A percentile compares a stretch with the other conserved stretches of the same genome.
These are phyloP conservation scores for Hedychridium roseum DNA, from an alignment of 2,888 invertebrate species.

Conservation along the genomic window DNA sequence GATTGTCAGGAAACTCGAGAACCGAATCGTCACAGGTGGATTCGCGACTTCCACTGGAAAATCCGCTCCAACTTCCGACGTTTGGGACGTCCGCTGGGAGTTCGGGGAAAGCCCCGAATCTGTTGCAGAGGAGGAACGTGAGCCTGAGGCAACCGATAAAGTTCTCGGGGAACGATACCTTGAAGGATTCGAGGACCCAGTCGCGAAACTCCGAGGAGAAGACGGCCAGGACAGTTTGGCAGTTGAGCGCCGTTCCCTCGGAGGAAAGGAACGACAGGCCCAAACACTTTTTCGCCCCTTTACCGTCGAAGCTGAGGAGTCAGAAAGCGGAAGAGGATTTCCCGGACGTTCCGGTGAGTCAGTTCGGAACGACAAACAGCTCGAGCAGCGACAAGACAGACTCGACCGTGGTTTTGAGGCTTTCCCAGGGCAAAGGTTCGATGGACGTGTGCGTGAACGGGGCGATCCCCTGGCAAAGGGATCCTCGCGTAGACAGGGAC, in stretches of 20 bases:
- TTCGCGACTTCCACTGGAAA: background rate
- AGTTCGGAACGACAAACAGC: conserved; percentile 44
- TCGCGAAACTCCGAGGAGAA: conserved; percentile 9
- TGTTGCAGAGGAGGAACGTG: conserved; percentile 32
- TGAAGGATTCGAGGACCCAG: conserved; percentile 8
- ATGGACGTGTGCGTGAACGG: conserved; percentile 54
- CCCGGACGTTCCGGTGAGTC: conserved; percentile 22
- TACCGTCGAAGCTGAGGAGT: conserved; percentile 33
- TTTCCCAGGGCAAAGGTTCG: conserved; percentile 43
- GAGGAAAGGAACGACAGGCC: conserved; percentile 28
- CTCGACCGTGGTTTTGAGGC: conserved; percentile 42
- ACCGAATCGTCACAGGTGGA: background rate
- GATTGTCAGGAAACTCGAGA: conserved; percentile 7
- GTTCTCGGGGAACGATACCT: background rate
- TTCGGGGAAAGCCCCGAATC: conserved; percentile 27
- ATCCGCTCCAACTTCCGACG: too few relatives aligned
- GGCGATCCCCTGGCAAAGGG: conserved; percentile 26
- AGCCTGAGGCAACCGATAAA: conserved; percentile 15
- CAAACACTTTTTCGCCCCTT: conserved; percentile 54
- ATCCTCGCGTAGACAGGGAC: conserved; percentile 8
- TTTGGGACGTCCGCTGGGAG: background rate
- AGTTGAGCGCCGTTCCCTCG: conserved; percentile 1
- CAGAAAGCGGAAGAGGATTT: conserved; percentile 28
- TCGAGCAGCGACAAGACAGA: conserved; percentile 46
- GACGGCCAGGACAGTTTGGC: conserved; percentile 24